Base-by-base conservation (phyloP, 2,888 invertebrate species). In the Cryptophagus acutangulus region DNA sequence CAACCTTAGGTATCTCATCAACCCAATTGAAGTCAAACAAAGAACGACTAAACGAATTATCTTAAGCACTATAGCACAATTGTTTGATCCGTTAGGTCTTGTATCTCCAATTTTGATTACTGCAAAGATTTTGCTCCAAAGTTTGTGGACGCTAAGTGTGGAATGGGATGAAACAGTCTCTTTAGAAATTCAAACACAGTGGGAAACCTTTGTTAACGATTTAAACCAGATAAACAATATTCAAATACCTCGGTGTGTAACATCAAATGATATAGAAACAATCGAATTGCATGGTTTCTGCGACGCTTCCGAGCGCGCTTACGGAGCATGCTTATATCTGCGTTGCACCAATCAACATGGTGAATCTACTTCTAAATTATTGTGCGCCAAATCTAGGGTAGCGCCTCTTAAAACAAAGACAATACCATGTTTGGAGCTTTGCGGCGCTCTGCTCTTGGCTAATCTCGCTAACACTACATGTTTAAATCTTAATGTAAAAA, bases 351-450 rank as follows among this genome's bases (percentile, higher is more conserved):
- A 46, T 33, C 3, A 10, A 3, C 18, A 45, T 12, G 18, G 15
- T 2, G 33, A 28, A 2, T 26, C 40, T 10, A 17, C 33, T 13
- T 18, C 17, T 34, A 24, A 33, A 20, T 14, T 62, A 20, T 17
- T 61, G 5, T 51, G 49, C 20, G 40, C 62, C 2, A 60, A 62
- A 43, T 51, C 54, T 2, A 40, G 54, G 6, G 55, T 62, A 8
- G 55, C 61, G 4, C 55, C 58, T 8, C 10, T 58, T 6, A 57
- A 58, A 37, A 36, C 18, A 3, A 37, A 46, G 2, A 45, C 54
- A 1, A 25, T 54, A 6, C 55, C 58, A 4, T 36, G 56, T 33
- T 38, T 58, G 3, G 58, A 61, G 43, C 41, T 58, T 13, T 57
- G 49, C 25, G 57, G 42, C 2, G 56, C 55, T 1, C 13, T 52